These are phyloP conservation scores for Onychomys arenicola DNA, from an alignment of 2,797 vertebrate species.

Conservation along the genomic window DNA sequence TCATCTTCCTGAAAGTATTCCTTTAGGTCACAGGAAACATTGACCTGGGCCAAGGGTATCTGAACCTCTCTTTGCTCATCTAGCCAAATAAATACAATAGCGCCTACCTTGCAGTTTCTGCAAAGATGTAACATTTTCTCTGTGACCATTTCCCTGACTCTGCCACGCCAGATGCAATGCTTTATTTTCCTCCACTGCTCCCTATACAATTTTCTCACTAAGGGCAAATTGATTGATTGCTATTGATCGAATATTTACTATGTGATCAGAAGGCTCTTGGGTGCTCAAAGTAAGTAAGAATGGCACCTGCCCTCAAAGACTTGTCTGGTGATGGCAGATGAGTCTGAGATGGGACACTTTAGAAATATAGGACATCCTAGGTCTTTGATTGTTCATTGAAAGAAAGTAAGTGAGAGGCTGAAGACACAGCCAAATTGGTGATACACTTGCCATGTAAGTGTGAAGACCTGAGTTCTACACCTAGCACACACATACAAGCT, in stretches of 20 bases:
- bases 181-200: not conserved
- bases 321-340: not conserved
- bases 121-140: not conserved
- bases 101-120: not conserved
- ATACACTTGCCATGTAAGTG: not conserved
- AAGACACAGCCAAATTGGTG: not conserved
- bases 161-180: not conserved
- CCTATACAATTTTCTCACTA: not conserved
- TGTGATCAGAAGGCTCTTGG: not conserved
- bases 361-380: not conserved
- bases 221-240: not conserved
- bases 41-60: not conserved
- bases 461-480: not conserved
- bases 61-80: not conserved
- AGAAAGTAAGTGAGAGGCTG: not conserved
- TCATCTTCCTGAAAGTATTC: not conserved
- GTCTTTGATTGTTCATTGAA: conserved; percentile 28
- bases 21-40: not conserved
- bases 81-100: not conserved
- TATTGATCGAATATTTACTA: not conserved
- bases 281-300: not conserved
- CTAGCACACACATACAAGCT: not conserved
- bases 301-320: not conserved
- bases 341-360: not conserved
- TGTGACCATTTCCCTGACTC: not conserved